Evolutionary conservation across 2,113 vertebrate species (phyloP), one percentile per base, ranked within the genome.

Genomic region (Spheniscus mendiculus): DNA sequence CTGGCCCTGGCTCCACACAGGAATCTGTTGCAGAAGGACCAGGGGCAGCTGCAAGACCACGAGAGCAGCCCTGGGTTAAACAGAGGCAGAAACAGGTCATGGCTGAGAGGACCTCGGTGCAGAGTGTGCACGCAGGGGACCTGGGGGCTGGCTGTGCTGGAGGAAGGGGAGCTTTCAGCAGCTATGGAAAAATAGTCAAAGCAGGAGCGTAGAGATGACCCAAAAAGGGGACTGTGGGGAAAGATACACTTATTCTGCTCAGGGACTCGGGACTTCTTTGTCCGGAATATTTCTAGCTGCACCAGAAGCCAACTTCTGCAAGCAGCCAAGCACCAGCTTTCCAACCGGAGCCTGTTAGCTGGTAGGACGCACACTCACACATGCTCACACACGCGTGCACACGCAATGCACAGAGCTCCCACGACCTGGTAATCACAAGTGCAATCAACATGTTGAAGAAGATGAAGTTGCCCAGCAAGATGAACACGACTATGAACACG

Each of bases 371-470:
- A 14, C 11, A 14, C 34, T 12, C 38, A 11, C 34, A 12, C 26
- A 34, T 9, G 34, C 23, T 16, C 22, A 27, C 29, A 13, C 44
- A 18, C 9, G 11, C 9, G 3, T 10, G 56, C 67, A 36, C 38
- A 26, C 61, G 13, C 40, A 5, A 8, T 6, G 49, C 21, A 27
- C 82, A 21, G 66, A 32, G 50, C 69, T 76, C 3, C 0, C 23
- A 19, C 67, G 83, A 97, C 98, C 95, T 97, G 42, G 93, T 97
- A 83, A 97, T 97, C 91, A 97, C 97, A 62, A 96, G 96, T 22
- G 92, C 98, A 76, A 97, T 83, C 5, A 95, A 94, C 94, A 93
- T 94, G 63, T 61, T 96, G 86, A 97, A 97, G 91, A 98, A 95
- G 56, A 98, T 21, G 82, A 98, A 98, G 73, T 61, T 96, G 42